phyloP scores from a whole-genome alignment of 2,888 invertebrate species.

The Cryptocephalus moraei region DNA sequence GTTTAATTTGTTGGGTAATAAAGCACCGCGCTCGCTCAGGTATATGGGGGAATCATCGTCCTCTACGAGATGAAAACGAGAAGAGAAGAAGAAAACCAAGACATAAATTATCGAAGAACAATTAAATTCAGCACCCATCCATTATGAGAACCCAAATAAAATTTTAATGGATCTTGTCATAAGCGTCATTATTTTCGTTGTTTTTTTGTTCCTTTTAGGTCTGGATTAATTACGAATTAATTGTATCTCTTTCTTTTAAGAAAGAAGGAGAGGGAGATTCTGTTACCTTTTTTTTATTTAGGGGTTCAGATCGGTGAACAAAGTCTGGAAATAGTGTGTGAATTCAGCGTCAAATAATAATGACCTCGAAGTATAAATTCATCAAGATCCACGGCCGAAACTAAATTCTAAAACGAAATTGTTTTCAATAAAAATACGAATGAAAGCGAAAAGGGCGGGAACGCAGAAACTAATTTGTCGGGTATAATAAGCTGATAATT shows the following conservation, averaged over 20 bases:
- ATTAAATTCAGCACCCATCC: slow-evolving; percentile 16
- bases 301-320: too few relatives aligned
- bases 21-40: slow-evolving; percentile 10
- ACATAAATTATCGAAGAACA: slow-evolving; percentile 15
- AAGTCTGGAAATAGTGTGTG: too few relatives aligned
- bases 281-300: too few relatives aligned
- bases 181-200: slow-evolving; percentile 10
- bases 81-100: slow-evolving; percentile 5
- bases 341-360: too few relatives aligned
- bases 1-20: slow-evolving; percentile 12
- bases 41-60: slow-evolving; percentile 8
- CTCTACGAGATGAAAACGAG: slow-evolving; percentile 5
- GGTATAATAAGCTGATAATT: too few relatives aligned
- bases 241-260: not conserved
- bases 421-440: too few relatives aligned
- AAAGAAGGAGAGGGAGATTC: too few relatives aligned
- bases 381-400: too few relatives aligned
- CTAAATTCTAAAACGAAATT: too few relatives aligned
- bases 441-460: too few relatives aligned
- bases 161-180: slow-evolving; percentile 15
- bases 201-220: not conserved
- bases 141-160: slow-evolving; percentile 15
- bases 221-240: not conserved
- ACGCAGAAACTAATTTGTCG: too few relatives aligned
- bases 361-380: too few relatives aligned